A percentile compares a stretch with the other conserved stretches of the same genome.
phyloP scores from a whole-genome alignment of 2,797 vertebrate species.

The Pseudopleuronectes americanus region DNA sequence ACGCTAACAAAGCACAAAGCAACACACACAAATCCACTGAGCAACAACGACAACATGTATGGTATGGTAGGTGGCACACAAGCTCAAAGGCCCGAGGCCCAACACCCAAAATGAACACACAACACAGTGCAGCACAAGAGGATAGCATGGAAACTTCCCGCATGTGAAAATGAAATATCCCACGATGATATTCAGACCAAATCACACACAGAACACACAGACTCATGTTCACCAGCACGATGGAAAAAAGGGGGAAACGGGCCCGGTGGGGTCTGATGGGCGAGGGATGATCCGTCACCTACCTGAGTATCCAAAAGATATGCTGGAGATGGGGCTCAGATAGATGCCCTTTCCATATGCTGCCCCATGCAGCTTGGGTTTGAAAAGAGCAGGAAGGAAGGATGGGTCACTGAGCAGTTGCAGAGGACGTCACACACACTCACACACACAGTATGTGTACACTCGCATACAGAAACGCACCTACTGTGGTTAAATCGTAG shows the following conservation, averaged over 20 bases:
- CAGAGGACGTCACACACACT: conserved; percentile 28
- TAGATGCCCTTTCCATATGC: conserved; percentile 99
- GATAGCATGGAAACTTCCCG: conserved; percentile 51
- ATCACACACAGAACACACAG: conserved; percentile 43
- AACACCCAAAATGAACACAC: conserved; percentile 48
- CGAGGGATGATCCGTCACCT: conserved; percentile 72
- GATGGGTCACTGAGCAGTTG: conserved; percentile 78
- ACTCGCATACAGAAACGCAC: conserved; percentile 26
- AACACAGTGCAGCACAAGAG: conserved; percentile 45
- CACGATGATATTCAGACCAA: conserved; percentile 56
- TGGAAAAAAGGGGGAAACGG: conserved; percentile 13
- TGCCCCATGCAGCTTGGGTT: conserved; percentile 98
- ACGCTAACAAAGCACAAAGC: conserved; percentile 28
- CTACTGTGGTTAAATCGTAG: conserved; percentile 7
- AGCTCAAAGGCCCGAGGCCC: conserved; percentile 27
- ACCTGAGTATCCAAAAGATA: conserved; percentile 99
- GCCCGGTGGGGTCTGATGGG: conserved; percentile 33
- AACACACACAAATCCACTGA: conserved; percentile 36
- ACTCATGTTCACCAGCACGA: conserved; percentile 44
- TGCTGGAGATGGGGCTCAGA: conserved; percentile 99
- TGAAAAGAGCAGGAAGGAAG: conserved; percentile 87
- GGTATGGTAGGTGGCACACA: conserved; percentile 41
- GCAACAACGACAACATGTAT: conserved; percentile 49
- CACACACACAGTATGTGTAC: conserved; percentile 14
- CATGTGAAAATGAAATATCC: conserved; percentile 55